Evolutionary conservation across 2,888 invertebrate species (phyloP).

Genomic region (Boloria euphrosyne): DNA sequence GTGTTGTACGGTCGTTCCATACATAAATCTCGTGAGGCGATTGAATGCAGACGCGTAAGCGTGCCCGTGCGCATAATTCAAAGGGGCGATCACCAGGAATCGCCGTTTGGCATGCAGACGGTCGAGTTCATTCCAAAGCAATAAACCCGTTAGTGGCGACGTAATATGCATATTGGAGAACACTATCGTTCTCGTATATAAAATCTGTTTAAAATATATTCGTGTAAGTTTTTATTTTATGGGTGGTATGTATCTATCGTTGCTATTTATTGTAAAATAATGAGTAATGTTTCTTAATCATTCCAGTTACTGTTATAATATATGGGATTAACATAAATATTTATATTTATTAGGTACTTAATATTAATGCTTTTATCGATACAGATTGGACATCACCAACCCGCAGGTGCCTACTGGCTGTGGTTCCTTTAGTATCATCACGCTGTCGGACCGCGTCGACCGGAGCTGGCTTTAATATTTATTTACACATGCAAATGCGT

Average conservation of each 20-base stretch:
- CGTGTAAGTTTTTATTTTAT: neutral
- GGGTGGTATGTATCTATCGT: too few species aligned
- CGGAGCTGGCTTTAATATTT: constrained; percentile 62
- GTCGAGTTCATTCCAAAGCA: constrained; percentile 69
- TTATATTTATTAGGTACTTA: too few species aligned
- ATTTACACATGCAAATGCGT: constrained; percentile 71
- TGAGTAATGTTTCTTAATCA: too few species aligned
- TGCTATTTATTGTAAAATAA: too few species aligned
- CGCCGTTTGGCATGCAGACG: constrained; percentile 77
- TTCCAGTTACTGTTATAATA: too few species aligned
- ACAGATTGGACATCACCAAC: constrained; percentile 54
- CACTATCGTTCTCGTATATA: constrained; percentile 44
- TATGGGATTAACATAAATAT: too few species aligned
- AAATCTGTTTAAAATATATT: constrained; percentile 7
- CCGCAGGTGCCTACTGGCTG: constrained; percentile 59
- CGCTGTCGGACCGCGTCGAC: constrained; percentile 46
- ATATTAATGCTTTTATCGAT: constrained; percentile 42
- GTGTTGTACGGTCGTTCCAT: constrained; percentile 58
- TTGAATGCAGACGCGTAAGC: constrained; percentile 73
- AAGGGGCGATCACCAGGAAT: constrained; percentile 79
- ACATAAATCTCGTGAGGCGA: constrained; percentile 72
- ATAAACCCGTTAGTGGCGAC: constrained; percentile 76
- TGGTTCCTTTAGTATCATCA: constrained; percentile 52
- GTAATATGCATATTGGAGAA: constrained; percentile 69
- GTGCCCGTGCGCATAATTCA: constrained; percentile 78